Conservation (phyloP, 1,140 invertebrate species). For the Ganaspis sp. region DNA sequence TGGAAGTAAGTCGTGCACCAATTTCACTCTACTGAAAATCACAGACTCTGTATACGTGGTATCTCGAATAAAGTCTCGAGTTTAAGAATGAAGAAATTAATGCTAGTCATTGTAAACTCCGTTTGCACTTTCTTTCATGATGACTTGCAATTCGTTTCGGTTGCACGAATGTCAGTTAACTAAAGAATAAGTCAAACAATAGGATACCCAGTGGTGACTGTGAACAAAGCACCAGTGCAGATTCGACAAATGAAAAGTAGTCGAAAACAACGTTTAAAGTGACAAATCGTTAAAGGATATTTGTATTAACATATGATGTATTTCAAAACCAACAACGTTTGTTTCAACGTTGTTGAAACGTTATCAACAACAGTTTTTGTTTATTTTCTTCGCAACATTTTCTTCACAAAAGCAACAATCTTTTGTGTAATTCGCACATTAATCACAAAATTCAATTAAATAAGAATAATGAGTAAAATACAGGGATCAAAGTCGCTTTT, state of each 20-base stretch:
- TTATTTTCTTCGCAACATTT: too few species aligned
- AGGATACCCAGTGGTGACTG: neutral
- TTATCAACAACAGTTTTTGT: too few species aligned
- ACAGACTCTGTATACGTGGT: constrained; percentile 12
- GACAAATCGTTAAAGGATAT: neutral
- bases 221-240: neutral
- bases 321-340: too few species aligned
- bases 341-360: too few species aligned
- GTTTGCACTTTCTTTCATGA: constrained; percentile 24
- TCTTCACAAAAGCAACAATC: too few species aligned
- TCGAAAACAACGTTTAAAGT: constrained; percentile 8
- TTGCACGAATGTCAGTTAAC: constrained; percentile 27
- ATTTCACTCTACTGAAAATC: neutral
- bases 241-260: constrained; percentile 13
- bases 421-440: too few species aligned
- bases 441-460: too few species aligned
- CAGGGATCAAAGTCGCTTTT: too few species aligned
- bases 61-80: neutral
- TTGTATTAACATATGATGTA: too few species aligned
- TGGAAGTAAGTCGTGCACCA: constrained; percentile 14
- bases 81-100: constrained; percentile 19
- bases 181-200: constrained; percentile 28
- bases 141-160: constrained; percentile 17
- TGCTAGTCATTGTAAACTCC: constrained; percentile 26
- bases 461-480: too few species aligned